Conservation (phyloP, 1,140 invertebrate species). For the Drusus annulatus region DNA sequence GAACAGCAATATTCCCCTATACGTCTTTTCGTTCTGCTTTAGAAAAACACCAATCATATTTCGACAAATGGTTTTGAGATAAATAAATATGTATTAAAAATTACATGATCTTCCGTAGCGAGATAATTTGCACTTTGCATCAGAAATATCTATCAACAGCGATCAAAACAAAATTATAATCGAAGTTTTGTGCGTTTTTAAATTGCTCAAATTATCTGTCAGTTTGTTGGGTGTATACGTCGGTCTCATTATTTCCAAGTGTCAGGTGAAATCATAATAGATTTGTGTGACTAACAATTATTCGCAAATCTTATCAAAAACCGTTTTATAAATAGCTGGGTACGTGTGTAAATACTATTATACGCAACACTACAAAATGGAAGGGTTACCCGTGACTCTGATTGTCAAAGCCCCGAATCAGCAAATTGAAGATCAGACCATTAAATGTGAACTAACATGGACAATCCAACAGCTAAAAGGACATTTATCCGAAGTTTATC, state of each 20-base stretch:
- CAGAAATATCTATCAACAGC: background rate
- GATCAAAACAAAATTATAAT: background rate
- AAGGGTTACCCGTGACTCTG: constrained; percentile 76
- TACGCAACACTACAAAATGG: constrained; percentile 44
- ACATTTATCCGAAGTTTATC: constrained; percentile 87
- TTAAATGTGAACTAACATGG: constrained; percentile 87
- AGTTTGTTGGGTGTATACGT: background rate
- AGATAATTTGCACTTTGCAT: background rate
- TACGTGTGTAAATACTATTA: too few relatives aligned
- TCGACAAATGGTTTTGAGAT: constrained; percentile 50
- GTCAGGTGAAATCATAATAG: background rate
- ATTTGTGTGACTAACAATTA: too few relatives aligned
- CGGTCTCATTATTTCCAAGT: too few relatives aligned
- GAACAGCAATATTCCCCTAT: background rate
- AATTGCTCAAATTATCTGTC: background rate
- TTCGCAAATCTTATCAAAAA: too few relatives aligned
- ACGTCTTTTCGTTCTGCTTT: background rate
- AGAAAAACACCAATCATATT: constrained; percentile 43
- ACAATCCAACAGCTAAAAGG: constrained; percentile 88
- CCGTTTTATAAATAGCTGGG: too few relatives aligned
- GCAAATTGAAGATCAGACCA: constrained; percentile 88
- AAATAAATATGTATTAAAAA: constrained; percentile 48
- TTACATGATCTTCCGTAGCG: constrained; percentile 40
- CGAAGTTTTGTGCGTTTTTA: background rate
- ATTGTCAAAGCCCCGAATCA: constrained; percentile 92